phyloP scores from a whole-genome alignment of 1,140 invertebrate genomes.

The Colletes latitarsis region DNA sequence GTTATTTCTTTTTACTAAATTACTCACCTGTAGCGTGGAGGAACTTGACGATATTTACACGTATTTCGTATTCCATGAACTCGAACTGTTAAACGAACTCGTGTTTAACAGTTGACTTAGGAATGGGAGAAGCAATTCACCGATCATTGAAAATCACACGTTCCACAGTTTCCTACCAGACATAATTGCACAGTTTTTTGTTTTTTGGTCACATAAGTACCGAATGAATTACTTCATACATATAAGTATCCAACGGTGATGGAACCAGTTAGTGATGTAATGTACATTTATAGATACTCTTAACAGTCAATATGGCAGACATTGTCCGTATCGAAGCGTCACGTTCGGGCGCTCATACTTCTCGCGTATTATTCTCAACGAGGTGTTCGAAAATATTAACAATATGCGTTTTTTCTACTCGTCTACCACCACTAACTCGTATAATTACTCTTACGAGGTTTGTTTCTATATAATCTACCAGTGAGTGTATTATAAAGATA shows the following conservation, averaged over 20 bases:
- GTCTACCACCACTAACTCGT: conserved; percentile 53
- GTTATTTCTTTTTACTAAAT: no score
- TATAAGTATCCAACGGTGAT: conserved; percentile 35
- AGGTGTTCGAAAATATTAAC: conserved; percentile 54
- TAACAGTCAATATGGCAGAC: conserved; percentile 73
- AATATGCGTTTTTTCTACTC: conserved; percentile 75
- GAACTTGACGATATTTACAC: no score
- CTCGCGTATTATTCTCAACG: background rate
- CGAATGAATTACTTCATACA: conserved; percentile 34
- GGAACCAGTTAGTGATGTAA: conserved; percentile 80
- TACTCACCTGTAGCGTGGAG: no score
- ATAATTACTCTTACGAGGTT: conserved; percentile 63
- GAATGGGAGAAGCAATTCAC: no score
- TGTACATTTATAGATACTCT: conserved; percentile 73
- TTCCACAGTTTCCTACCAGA: no score
- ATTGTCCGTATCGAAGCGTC: conserved; percentile 57
- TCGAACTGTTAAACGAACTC: no score
- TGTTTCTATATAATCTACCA: conserved; percentile 2
- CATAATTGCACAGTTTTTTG: background rate
- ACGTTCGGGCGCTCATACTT: background rate
- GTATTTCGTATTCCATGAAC: no score
- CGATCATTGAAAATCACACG: background rate
- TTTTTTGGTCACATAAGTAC: conserved; percentile 50
- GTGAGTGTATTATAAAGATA: background rate
- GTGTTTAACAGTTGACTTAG: no score